Conservation (phyloP, 1,140 invertebrate species). For the Sycophila sp. region DNA sequence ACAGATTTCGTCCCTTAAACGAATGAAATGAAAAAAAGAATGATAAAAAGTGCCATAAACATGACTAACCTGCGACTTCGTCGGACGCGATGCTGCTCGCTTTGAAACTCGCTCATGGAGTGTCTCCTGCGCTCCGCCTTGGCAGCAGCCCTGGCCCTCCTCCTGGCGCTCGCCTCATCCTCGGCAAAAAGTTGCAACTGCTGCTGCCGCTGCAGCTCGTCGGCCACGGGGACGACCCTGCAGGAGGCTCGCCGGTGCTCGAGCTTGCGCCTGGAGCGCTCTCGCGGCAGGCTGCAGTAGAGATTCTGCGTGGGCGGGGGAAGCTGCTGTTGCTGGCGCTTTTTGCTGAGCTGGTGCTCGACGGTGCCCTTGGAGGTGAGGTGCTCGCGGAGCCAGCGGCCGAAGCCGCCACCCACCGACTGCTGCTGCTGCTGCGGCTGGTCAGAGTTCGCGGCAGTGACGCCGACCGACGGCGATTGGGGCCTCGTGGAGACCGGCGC, state of each 20-base stretch:
- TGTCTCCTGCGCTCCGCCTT: constrained; percentile 30
- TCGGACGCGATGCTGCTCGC: constrained; percentile 14
- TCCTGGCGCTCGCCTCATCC: neutral
- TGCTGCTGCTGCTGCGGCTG: neutral
- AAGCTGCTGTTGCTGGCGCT: neutral
- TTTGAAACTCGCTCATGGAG: constrained; percentile 32
- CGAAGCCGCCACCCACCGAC: neutral
- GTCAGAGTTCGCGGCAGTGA: neutral
- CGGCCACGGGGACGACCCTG: neutral
- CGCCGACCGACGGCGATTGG: neutral
- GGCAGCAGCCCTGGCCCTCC: neutral
- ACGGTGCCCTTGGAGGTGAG: neutral
- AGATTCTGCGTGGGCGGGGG: constrained; percentile 14
- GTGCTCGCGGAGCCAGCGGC: constrained; percentile 30
- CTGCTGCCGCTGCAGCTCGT: neutral
- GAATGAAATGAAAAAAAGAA: too few relatives aligned
- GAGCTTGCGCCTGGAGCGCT: neutral
- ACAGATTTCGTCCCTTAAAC: too few relatives aligned
- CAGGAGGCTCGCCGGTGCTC: constrained; percentile 21
- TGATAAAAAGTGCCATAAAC: too few relatives aligned
- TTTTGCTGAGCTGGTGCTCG: neutral
- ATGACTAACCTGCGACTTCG: constrained; percentile 23
- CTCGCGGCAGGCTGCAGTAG: constrained; percentile 33
- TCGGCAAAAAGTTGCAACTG: neutral
- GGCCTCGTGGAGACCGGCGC: neutral